A percentile compares a stretch with the other conserved stretches of the same genome.
Conservation (phyloP, 2,113 vertebrate species). For the Indri indri region DNA sequence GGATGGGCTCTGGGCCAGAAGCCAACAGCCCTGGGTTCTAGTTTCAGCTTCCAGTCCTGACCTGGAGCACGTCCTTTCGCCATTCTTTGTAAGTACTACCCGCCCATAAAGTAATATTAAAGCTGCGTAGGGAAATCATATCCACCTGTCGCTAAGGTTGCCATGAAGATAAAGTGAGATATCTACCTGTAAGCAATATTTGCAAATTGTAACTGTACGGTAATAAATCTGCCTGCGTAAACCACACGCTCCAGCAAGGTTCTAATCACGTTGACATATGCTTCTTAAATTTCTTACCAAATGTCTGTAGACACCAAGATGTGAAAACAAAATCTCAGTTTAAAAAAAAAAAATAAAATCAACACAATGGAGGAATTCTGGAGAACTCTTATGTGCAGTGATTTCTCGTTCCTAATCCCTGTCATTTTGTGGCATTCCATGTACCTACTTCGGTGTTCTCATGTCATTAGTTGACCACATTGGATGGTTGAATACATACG, state of each 20-base stretch:
- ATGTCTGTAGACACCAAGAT: neutral
- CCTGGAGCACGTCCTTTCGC: neutral
- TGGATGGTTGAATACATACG: no score
- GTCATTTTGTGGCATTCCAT: rapidly evolving
- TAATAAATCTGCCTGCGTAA: neutral
- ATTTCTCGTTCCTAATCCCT: neutral
- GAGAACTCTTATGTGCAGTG: neutral
- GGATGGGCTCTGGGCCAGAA: neutral
- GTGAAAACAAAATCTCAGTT: neutral
- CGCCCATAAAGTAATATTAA: no score
- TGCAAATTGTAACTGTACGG: neutral
- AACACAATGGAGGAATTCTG: neutral
- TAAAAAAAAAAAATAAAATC: neutral
- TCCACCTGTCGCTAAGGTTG: neutral
- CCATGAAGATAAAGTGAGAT: neutral
- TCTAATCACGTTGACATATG: neutral
- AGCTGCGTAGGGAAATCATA: rapidly evolving
- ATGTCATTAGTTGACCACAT: rapidly evolving
- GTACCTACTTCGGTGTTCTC: neutral
- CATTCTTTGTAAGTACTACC: rapidly evolving
- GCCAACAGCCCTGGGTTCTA: neutral
- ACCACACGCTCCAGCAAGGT: neutral
- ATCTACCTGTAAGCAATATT: neutral
- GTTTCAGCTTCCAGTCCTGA: neutral
- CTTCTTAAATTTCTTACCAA: neutral